A percentile compares a stretch with the other conserved stretches of the same genome.
Evolutionary conservation across 2,797 vertebrate genomes (phyloP).

Genomic region (Chloroceryle amazona): DNA sequence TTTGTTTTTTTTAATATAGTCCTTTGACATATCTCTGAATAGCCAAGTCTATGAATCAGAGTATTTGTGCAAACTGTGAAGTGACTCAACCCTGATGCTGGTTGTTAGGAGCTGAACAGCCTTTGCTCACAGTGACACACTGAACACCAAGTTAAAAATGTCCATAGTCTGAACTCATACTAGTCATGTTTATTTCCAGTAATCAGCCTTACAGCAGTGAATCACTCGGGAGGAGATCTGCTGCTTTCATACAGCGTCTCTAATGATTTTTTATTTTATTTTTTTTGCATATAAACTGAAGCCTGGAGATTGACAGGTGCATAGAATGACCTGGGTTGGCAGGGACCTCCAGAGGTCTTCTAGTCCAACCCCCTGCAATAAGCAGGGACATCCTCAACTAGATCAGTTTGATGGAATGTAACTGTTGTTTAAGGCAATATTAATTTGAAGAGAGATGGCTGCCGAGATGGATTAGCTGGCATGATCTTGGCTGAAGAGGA

Average conservation of each 20-base stretch:
- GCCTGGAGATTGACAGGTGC: neutral
- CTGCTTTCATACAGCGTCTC: neutral
- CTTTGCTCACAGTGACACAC: neutral
- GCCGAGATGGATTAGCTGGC: neutral
- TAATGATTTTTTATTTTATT: accelerated
- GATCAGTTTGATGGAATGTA: neutral
- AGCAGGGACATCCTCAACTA: too few species aligned
- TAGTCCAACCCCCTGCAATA: too few species aligned
- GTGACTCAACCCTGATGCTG: neutral
- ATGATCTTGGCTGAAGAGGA: neutral
- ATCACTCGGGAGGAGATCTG: neutral
- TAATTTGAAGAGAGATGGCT: neutral
- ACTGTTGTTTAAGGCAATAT: neutral
- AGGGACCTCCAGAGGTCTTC: too few species aligned
- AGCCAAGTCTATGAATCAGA: neutral
- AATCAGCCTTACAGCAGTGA: neutral
- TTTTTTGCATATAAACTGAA: neutral
- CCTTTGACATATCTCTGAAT: neutral
- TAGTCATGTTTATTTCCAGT: neutral
- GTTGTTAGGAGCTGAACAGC: neutral
- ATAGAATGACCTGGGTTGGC: neutral
- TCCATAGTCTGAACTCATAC: neutral
- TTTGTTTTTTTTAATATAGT: neutral
- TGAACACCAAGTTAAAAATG: neutral
- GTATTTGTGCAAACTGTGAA: neutral